A percentile compares a stretch with the other conserved stretches of the same genome.
Conservation (phyloP, 2,797 vertebrate species). For the Enteromius argenteus region DNA sequence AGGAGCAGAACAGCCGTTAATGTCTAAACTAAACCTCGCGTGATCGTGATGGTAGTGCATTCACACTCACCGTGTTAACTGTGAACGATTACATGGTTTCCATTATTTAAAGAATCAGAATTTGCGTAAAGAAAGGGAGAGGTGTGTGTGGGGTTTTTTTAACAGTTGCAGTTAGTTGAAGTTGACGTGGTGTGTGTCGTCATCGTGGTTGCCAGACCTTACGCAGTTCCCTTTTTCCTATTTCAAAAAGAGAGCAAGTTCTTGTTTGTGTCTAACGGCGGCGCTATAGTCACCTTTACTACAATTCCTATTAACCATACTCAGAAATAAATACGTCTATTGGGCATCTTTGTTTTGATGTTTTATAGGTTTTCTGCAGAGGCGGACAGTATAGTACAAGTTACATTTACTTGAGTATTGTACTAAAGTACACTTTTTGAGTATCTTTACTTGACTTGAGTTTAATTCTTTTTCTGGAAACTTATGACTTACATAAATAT, state of each 20-base stretch:
- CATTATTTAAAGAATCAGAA: too few species aligned
- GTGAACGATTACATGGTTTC: slow-evolving; percentile 42
- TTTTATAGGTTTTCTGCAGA: too few species aligned
- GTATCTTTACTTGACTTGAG: too few species aligned
- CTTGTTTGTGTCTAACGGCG: neutral
- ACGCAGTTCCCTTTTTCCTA: neutral
- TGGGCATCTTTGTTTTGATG: neutral
- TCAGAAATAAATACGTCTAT: neutral
- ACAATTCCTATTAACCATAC: neutral
- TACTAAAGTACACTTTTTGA: too few species aligned
- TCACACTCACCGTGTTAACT: slow-evolving; percentile 43
- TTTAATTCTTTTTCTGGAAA: too few species aligned
- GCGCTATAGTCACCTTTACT: neutral
- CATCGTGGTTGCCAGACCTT: slow-evolving; percentile 9
- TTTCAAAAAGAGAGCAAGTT: neutral
- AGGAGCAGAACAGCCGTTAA: neutral
- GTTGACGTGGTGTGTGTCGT: slow-evolving; percentile 33
- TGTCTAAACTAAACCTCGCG: neutral
- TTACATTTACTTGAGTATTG: too few species aligned
- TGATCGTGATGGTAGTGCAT: neutral
- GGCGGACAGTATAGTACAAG: too few species aligned
- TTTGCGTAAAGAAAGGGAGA: neutral
- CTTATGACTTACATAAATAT: too few species aligned
- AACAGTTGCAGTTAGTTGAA: slow-evolving; percentile 12
- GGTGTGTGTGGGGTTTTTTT: neutral